phyloP scores from a whole-genome alignment of 2,797 vertebrate species.

The Scyliorhinus canicula region DNA sequence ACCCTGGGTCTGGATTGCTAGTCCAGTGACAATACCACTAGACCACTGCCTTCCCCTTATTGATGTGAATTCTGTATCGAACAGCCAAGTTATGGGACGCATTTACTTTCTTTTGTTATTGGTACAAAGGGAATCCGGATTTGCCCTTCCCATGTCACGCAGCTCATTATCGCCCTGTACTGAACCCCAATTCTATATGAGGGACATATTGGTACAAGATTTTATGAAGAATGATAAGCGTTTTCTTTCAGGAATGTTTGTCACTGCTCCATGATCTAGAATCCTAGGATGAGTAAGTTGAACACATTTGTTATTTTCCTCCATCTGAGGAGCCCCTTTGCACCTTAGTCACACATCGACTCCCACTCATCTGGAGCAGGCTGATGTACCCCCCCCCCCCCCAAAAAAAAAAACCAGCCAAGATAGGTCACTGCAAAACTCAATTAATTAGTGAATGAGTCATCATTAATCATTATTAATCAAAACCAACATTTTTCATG shows the following conservation, averaged over 20 bases:
- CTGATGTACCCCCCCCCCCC: background rate
- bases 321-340: background rate
- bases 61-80: background rate
- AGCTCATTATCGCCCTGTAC: background rate
- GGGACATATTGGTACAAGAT: background rate
- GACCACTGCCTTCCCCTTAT: no score
- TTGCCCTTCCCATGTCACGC: background rate
- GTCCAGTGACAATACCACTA: no score
- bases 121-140: background rate
- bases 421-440: background rate
- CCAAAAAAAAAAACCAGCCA: background rate
- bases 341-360: background rate
- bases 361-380: background rate
- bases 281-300: background rate
- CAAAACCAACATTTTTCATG: background rate
- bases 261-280: background rate
- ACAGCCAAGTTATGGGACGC: background rate
- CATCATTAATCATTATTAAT: slow-evolving; percentile 15
- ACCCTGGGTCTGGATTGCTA: no score
- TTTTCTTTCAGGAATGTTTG: background rate
- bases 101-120: background rate
- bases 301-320: background rate
- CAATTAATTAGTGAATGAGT: slow-evolving; percentile 25
- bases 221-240: background rate
- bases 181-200: background rate